Evolutionary conservation across 2,888 invertebrate species (phyloP), one percentile per base, ranked within the genome.

Genomic region (Herminia tarsipennalis): DNA sequence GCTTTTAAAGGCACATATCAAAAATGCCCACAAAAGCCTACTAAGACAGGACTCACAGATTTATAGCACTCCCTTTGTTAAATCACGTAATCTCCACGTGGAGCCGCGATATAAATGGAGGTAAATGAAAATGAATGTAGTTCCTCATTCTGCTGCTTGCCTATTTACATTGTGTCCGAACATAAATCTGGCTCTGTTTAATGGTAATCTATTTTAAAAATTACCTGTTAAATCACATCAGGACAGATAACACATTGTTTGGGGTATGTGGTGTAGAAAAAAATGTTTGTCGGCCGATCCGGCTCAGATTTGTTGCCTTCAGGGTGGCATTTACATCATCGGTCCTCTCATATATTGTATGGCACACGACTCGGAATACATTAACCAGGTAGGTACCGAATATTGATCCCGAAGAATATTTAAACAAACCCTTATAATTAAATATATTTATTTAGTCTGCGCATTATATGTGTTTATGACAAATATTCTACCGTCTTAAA

Each of bases 1-100:
- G 90, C 91, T 91, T 91, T 91, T 91, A 91, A 89, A 91, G 87
- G 90, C 91, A 91, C 91, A 91, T 88, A 90, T 91, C 91, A 91
- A 91, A 90, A 91, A 89, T 91, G 79, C 89, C 87, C 86, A 90
- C 90, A 88, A 88, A 86, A 88, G 91, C 90, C 89, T 91, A 87
- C 91, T 90, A 90, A 91, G 91, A 91, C 90, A 88, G 88, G 86
- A 83, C 84, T 76, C 68, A 66, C 78, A 85, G 88, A 91, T 91
- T 91, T 91, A 91, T 91, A 76, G 80, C 84, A 73, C 82, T 81
- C 83, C 88, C 86, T 91, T 91, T 91, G 90, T 91, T 88, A 86
- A 88, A 91, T 87, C 88, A 88, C 86, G 90, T 90, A 91, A 91
- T 91, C 91, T 91, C 88, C 86, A 89, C 88, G 89, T 90, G 90